phyloP scores from a whole-genome alignment of 2,113 vertebrate genomes.

The Barnardius zonarius region DNA sequence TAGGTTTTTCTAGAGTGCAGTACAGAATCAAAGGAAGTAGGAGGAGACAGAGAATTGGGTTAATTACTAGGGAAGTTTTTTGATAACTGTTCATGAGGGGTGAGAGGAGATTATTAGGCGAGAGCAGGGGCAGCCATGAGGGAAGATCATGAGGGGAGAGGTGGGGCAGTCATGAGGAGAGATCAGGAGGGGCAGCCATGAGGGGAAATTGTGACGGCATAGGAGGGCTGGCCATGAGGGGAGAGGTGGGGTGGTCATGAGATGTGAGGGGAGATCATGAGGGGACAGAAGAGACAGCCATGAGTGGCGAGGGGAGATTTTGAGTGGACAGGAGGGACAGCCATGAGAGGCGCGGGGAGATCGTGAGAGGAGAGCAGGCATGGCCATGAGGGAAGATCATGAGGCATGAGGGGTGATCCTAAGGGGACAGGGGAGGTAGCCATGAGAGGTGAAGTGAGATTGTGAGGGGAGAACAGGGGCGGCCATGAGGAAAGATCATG shows the following conservation, averaged over 20 bases:
- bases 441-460: too few relatives aligned
- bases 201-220: not conserved
- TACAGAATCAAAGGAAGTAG: not conserved
- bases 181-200: not conserved
- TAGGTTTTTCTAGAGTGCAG: not conserved
- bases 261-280: too few relatives aligned
- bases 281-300: too few relatives aligned
- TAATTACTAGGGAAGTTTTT: slow-evolving; percentile 2
- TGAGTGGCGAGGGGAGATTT: too few relatives aligned
- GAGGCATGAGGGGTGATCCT: too few relatives aligned
- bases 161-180: not conserved
- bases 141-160: not conserved
- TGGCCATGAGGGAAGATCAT: too few relatives aligned
- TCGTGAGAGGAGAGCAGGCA: not conserved
- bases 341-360: not conserved
- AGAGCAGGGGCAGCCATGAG: not conserved
- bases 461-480: too few relatives aligned
- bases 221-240: too few relatives aligned
- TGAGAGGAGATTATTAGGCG: not conserved
- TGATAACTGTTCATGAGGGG: not conserved
- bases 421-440: too few relatives aligned
- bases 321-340: not conserved
- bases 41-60: not conserved
- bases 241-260: too few relatives aligned
- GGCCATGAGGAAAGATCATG: too few relatives aligned